Conservation (phyloP, 2,888 invertebrate species). For the Dorcus hopei region DNA sequence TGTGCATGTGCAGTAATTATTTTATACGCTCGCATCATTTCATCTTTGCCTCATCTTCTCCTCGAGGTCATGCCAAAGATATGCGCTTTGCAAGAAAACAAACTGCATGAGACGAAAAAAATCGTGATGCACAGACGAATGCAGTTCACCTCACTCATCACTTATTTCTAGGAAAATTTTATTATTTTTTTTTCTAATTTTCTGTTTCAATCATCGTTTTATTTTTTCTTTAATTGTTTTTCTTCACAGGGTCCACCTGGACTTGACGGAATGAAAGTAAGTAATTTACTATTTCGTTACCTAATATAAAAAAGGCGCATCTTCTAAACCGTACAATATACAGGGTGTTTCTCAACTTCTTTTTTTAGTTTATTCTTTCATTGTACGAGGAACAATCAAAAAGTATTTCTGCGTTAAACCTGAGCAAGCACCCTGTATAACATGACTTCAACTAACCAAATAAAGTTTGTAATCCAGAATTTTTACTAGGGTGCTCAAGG, state of each 20-base stretch:
- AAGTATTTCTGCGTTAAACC: no score
- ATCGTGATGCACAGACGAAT: constrained; percentile 7
- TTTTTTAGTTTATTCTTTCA: no score
- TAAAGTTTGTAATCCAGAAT: neutral
- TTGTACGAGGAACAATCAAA: no score
- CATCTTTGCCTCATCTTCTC: constrained; percentile 4
- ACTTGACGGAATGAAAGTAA: constrained; percentile 95
- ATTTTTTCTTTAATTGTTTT: constrained; percentile 47
- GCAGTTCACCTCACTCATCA: constrained; percentile 6
- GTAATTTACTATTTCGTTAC: constrained; percentile 35
- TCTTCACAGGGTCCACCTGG: constrained; percentile 85
- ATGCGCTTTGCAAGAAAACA: constrained; percentile 5
- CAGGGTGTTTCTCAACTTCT: no score
- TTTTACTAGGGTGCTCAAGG: constrained; percentile 81
- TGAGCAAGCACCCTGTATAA: no score
- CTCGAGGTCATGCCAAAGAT: neutral
- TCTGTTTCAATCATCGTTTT: constrained; percentile 14
- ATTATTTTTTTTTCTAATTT: constrained; percentile 10
- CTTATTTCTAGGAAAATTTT: constrained; percentile 7
- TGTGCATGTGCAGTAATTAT: constrained; percentile 51
- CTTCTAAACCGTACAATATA: neutral
- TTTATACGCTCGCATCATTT: constrained; percentile 34
- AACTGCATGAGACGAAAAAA: neutral
- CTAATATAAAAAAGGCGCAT: no score
- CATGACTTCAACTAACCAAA: no score